Percentiles rank a stretch among this genome's conserved stretches.
These are phyloP conservation scores for Pseudomyrmex cubaensis DNA, from an alignment of 1,140 invertebrate species.

Conservation along the genomic window DNA sequence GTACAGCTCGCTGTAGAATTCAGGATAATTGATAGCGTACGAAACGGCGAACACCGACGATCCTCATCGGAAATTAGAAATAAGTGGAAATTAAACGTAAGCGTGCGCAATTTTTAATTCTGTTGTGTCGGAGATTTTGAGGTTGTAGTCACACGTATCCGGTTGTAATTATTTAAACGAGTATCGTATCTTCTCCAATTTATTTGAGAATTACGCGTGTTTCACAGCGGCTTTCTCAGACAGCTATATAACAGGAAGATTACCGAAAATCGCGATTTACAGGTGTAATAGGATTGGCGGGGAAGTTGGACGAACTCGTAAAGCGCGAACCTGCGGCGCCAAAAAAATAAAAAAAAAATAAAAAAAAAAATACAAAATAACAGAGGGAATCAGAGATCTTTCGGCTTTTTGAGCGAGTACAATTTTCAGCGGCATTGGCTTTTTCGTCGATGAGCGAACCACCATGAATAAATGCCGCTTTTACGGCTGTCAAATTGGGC, in stretches of 20 bases:
- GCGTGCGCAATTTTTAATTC: background rate
- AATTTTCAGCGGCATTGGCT: slow-evolving; percentile 80
- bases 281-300: slow-evolving; percentile 9
- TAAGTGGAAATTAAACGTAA: background rate
- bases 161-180: background rate
- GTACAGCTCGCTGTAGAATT: background rate
- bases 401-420: slow-evolving; percentile 76
- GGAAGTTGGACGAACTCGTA: slow-evolving; percentile 34
- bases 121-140: background rate
- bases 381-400: slow-evolving; percentile 25
- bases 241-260: background rate
- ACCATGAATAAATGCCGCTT: slow-evolving; percentile 85
- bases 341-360: background rate
- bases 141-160: no score
- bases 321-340: slow-evolving; percentile 14
- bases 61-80: background rate
- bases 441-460: slow-evolving; percentile 81
- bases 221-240: background rate
- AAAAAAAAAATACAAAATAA: no score
- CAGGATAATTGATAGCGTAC: background rate
- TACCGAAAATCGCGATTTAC: background rate
- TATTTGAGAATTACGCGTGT: background rate
- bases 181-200: background rate
- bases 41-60: background rate
- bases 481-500: slow-evolving; percentile 85